phyloP scores from a whole-genome alignment of 2,888 invertebrate genomes.

The Chouioia cunea region DNA sequence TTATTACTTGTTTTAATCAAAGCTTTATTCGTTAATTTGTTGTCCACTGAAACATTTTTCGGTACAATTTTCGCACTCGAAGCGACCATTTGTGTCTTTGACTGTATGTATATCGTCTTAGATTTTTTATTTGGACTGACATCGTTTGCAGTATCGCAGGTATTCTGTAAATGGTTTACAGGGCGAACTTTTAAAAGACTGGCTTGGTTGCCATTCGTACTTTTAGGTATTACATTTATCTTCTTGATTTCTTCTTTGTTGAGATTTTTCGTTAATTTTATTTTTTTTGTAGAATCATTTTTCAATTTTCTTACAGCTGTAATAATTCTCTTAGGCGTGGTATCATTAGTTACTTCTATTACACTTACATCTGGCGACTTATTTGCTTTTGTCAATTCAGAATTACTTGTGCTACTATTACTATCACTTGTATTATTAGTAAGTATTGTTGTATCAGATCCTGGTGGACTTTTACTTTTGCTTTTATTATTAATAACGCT shows the following conservation, averaged over 20 bases:
- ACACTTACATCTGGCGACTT: conserved; percentile 9
- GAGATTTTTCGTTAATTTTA: conserved; percentile 29
- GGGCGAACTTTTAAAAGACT: conserved; percentile 2
- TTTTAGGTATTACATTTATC: conserved; percentile 11
- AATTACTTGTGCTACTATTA: background rate
- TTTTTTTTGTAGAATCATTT: conserved; percentile 23
- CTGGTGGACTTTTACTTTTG: conserved; percentile 32
- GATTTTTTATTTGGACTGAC: conserved; percentile 19
- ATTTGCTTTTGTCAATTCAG: background rate
- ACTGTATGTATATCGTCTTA: conserved; percentile 27
- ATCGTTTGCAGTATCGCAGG: conserved; percentile 6
- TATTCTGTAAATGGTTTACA: conserved; percentile 30
- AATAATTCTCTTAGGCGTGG: conserved; percentile 20
- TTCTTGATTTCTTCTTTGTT: conserved; percentile 37
- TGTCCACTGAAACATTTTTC: conserved; percentile 16
- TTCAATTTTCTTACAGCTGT: conserved; percentile 28
- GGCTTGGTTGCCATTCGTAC: conserved; percentile 17
- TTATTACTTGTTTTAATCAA: conserved; percentile 18
- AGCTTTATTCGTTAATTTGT: conserved; percentile 17
- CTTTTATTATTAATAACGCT: background rate
- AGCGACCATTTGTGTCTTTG: conserved; percentile 10
- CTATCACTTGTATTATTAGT: background rate
- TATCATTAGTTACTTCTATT: conserved; percentile 20
- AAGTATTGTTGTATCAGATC: background rate
- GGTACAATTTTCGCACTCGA: conserved; percentile 17